Evolutionary conservation across 2,797 vertebrate genomes (phyloP), one percentile per base, ranked within the genome.

Genomic region (Tokudaia muenninki): DNA sequence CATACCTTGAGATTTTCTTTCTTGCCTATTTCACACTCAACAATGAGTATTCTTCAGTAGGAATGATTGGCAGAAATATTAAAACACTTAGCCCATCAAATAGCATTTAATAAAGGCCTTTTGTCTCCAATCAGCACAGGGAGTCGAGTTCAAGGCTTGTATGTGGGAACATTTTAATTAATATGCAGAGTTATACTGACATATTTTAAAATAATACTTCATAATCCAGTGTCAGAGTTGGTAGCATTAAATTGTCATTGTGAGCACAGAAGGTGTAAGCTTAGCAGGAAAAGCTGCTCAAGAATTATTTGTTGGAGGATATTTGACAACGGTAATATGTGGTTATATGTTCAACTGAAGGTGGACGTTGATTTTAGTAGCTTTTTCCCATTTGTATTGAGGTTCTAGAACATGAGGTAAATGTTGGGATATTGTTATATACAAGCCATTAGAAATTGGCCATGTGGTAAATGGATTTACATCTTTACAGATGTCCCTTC

Each of bases 161-260:
- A 96, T 97, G 96, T 96, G 92, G 87, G 96, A 97, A 97, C 95
- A 98, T 97, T 97, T 97, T 96, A 97, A 97, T 98, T 97, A 98
- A 97, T 97, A 96, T 97, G 97, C 97, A 97, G 87, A 95, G 86
- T 98, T 94, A 93, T 63, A 89, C 95, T 97, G 98, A 95, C 97
- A 98, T 97, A 96, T 97, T 97, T 98, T 97, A 94, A 97, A 97
- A 98, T 96, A 96, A 93, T 95, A 92, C 86, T 98, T 97, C 90
- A 92, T 90, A 98, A 97, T 90, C 52, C 89, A 79, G 74, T 96
- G 87, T 97, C 96, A 97, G 94, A 96, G 65, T 96, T 80, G 67
- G 86, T 82, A 83, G 65, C 55, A 86, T 94, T 96, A 96, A 96
- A 94, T 93, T 96, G 94, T 94, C 94, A 94, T 55, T 16, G 82